Evolutionary conservation across 2,113 vertebrate genomes (phyloP).

Genomic region (Furnarius figulus): DNA sequence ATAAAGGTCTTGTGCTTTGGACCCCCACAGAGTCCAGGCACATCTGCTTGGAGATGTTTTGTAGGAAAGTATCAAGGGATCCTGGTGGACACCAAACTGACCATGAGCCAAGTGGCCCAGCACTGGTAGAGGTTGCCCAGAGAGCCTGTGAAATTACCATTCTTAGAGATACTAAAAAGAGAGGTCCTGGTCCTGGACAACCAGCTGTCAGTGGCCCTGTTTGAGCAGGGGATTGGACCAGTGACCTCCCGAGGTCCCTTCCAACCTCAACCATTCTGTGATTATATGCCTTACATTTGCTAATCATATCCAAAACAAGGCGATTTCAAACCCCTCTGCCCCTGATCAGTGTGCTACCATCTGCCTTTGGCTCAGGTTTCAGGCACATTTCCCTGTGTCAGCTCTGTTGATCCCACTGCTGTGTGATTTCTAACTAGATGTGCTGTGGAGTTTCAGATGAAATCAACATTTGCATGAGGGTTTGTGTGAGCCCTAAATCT

Average conservation of each 20-base stretch:
- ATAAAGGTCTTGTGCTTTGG: neutral
- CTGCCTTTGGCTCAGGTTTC: neutral
- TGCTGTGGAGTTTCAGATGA: neutral
- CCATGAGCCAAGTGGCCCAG: rapidly evolving
- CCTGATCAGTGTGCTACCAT: neutral
- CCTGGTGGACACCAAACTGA: neutral
- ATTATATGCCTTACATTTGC: neutral
- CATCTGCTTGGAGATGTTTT: neutral
- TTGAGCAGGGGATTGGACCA: neutral
- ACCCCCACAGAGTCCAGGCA: neutral
- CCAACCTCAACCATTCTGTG: neutral
- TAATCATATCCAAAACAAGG: neutral
- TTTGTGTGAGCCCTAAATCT: neutral
- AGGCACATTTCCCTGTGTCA: neutral
- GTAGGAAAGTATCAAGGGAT: neutral
- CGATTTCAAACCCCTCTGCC: neutral
- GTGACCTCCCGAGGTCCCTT: neutral
- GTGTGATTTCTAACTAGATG: neutral
- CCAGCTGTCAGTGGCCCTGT: neutral
- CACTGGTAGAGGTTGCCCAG: neutral
- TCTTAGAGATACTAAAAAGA: neutral
- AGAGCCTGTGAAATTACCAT: neutral
- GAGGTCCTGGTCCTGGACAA: neutral
- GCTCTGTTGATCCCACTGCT: neutral
- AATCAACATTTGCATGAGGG: neutral